Conservation (phyloP, 2,888 invertebrate genomes). For the Tyria jacobaeae region DNA sequence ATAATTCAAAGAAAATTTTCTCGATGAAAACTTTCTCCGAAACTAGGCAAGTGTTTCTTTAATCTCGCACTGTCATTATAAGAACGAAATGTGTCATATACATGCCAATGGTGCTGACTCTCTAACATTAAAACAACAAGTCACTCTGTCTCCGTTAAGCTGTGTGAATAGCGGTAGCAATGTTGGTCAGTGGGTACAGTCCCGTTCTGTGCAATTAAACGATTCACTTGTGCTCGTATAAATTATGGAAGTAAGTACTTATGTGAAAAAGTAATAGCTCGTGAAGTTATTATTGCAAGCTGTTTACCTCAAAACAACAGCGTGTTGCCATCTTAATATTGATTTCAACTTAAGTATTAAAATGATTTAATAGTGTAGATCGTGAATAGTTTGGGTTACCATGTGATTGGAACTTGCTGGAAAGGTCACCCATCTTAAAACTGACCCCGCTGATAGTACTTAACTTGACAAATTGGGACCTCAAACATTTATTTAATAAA, state of each 20-base stretch:
- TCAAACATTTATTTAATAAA: too few species aligned
- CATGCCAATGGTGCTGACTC: slow-evolving; percentile 19
- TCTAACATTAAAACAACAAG: slow-evolving; percentile 39
- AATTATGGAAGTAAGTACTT: slow-evolving; percentile 17
- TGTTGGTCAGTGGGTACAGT: slow-evolving; percentile 66
- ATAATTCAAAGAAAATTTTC: neutral
- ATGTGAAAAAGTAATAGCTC: neutral
- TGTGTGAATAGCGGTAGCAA: slow-evolving; percentile 52
- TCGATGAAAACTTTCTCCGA: neutral
- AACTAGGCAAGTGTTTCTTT: slow-evolving; percentile 1
- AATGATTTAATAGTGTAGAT: too few species aligned
- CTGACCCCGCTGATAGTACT: too few species aligned
- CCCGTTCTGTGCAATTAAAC: slow-evolving; percentile 60
- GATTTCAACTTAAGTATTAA: too few species aligned
- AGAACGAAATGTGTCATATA: slow-evolving; percentile 5
- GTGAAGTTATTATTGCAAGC: neutral
- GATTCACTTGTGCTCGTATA: slow-evolving; percentile 44
- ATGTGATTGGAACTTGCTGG: too few species aligned
- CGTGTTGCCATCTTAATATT: too few species aligned
- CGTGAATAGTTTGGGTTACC: too few species aligned
- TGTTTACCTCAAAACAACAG: too few species aligned
- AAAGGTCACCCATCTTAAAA: too few species aligned
- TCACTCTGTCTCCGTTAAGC: slow-evolving; percentile 56
- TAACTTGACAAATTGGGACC: too few species aligned
- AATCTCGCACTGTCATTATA: slow-evolving; percentile 3